These are phyloP conservation scores for Amblyopsis rosae DNA, from an alignment of 2,113 vertebrate species.

Conservation along the genomic window DNA sequence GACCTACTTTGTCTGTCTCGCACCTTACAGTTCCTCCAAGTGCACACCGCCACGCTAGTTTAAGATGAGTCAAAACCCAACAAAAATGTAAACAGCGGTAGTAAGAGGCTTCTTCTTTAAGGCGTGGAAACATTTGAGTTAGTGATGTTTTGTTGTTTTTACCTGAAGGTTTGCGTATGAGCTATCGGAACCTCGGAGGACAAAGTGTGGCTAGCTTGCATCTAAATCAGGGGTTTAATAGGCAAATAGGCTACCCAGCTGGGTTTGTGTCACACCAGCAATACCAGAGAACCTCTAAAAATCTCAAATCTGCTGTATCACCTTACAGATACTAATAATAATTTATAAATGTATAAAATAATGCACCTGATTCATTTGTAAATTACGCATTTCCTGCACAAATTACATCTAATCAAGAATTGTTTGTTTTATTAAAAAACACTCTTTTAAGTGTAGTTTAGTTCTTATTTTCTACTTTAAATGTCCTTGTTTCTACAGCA, in stretches of 20 bases:
- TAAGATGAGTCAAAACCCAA: background rate
- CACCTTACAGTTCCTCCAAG: background rate
- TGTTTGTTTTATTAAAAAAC: background rate
- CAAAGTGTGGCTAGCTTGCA: background rate
- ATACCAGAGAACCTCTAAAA: background rate
- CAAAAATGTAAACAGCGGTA: background rate
- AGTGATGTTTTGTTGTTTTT: background rate
- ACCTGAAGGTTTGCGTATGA: background rate
- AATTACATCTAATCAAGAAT: too few relatives aligned
- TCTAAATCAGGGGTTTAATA: background rate
- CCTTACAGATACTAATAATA: background rate
- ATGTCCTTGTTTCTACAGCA: too few relatives aligned
- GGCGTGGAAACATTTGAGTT: background rate
- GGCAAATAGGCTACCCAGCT: too few relatives aligned
- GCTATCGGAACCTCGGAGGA: background rate
- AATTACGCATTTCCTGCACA: too few relatives aligned
- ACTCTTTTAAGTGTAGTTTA: background rate
- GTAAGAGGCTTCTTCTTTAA: background rate
- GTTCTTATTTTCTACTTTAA: too few relatives aligned
- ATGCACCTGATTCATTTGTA: too few relatives aligned
- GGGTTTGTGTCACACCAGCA: too few relatives aligned
- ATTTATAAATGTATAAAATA: too few relatives aligned
- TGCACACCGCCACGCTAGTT: background rate
- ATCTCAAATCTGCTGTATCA: background rate
- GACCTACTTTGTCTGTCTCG: constrained; percentile 69